phyloP scores from a whole-genome alignment of 2,113 vertebrate genomes.

The Pica pica region DNA sequence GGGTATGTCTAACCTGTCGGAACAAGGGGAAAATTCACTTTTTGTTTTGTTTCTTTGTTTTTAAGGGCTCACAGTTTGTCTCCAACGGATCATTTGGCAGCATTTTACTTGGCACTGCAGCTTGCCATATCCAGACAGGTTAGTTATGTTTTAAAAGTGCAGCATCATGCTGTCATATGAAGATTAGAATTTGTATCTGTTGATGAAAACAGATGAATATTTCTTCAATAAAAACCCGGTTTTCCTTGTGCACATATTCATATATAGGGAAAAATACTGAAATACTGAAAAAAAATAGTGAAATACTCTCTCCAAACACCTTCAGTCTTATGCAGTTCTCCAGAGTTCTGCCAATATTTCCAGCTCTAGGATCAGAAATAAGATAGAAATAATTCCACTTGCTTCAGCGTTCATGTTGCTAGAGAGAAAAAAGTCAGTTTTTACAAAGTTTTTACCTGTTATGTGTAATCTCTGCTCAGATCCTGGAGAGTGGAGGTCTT shows the following conservation, averaged over 20 bases:
- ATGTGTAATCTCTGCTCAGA: background rate
- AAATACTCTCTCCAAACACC: background rate
- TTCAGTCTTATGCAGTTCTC: background rate
- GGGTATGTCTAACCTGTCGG: background rate
- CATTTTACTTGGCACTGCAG: conserved; percentile 95
- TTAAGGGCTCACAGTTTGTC: conserved; percentile 93
- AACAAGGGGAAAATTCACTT: background rate
- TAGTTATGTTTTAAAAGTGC: conserved; percentile 35
- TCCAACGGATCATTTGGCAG: conserved; percentile 92
- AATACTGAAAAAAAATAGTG: background rate
- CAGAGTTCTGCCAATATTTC: background rate
- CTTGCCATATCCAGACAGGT: conserved; percentile 98
- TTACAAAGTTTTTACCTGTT: background rate
- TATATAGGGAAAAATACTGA: background rate
- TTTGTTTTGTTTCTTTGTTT: conserved; percentile 9
- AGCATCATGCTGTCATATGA: background rate
- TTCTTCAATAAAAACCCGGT: background rate
- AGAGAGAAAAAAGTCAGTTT: background rate
- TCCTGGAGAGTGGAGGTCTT: background rate
- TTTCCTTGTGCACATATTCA: background rate
- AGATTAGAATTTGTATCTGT: background rate
- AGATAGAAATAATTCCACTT: background rate
- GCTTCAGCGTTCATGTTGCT: background rate
- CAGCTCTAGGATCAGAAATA: background rate
- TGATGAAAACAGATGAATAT: background rate